Base-by-base conservation (phyloP, 1,140 invertebrate genomes). In the Zaprionus kolodkinae region DNA sequence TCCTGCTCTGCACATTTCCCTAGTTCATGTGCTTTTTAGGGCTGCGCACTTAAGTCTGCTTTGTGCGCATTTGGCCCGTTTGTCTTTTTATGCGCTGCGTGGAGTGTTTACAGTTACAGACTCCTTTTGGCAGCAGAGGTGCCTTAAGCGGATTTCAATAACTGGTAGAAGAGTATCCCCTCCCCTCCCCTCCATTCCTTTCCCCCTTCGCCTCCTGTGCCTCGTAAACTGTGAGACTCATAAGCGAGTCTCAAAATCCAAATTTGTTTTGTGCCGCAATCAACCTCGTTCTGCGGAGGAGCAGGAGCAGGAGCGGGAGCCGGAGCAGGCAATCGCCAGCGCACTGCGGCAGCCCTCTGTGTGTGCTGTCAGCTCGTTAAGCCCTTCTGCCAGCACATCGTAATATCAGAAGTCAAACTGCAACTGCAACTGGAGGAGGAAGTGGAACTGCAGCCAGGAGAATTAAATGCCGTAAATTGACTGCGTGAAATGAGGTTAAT, bases 401-500 rank as follows among this genome's bases (percentile, higher is more conserved):
- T 67, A 72, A 76, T 76, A 50, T 65, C 69, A 61, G 56, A 50
- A 77, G 75, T 77, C 75, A 69, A 72, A 11, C 61, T 15, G 21
- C 66, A 60, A 59, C 45, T 48, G 40, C 12, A 52, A 27, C 35
- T 40, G 50, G 9, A 35, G 35, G 40, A 12, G 9, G 6, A n/a
- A 62, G 43, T 11, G n/a, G n/a, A 25, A 48, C 21, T 48, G 59
- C 11, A 63, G 72, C 54, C 80, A 64, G 60, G 80, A 88, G 85
- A 90, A 81, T 89, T 89, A 90, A 89, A 89, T 89, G 81, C 86
- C 72, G 86, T 90, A 89, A 89, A 89, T 89, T 89, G 85, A 89
- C 85, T 89, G 85, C 85, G 86, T 89, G 85, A 89, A 89, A 89
- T 89, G 85, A 89, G 85, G 85, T 89, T 89, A 89, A 89, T 89